These are phyloP conservation scores for Menidia menidia DNA, from an alignment of 2,797 vertebrate genomes.

Conservation along the genomic window DNA sequence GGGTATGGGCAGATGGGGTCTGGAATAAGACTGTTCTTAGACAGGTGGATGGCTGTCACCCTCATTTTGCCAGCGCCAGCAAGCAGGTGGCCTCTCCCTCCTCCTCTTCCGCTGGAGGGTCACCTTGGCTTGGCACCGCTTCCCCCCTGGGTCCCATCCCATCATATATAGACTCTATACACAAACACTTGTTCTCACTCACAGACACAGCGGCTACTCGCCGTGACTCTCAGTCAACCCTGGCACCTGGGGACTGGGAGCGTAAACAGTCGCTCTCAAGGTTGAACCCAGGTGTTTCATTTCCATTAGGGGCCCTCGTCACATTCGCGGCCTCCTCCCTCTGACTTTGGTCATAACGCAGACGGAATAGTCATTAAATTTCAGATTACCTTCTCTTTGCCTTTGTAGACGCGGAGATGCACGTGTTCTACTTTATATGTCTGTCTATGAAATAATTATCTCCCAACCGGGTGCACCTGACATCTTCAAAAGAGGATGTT, in stretches of 20 bases:
- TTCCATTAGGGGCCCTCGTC: slow-evolving; percentile 77
- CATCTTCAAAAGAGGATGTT: slow-evolving; percentile 80
- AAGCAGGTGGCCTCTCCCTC: slow-evolving; percentile 83
- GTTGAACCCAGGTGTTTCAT: slow-evolving; percentile 83
- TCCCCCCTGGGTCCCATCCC: slow-evolving; percentile 69
- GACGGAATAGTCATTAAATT: slow-evolving; percentile 74
- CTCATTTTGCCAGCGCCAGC: slow-evolving; percentile 70
- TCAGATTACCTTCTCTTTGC: slow-evolving; percentile 73
- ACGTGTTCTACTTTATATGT: slow-evolving; percentile 70
- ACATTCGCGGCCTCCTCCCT: slow-evolving; percentile 63
- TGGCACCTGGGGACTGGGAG: slow-evolving; percentile 72
- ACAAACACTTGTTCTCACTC: slow-evolving; percentile 39
- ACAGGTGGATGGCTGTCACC: slow-evolving; percentile 88
- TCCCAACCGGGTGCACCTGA: slow-evolving; percentile 67
- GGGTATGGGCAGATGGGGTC: slow-evolving; percentile 81
- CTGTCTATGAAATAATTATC: slow-evolving; percentile 79
- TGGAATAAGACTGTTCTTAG: slow-evolving; percentile 70
- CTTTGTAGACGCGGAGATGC: slow-evolving; percentile 73
- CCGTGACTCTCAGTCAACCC: slow-evolving; percentile 66
- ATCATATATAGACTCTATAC: slow-evolving; percentile 69
- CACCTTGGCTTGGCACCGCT: slow-evolving; percentile 79
- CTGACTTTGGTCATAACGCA: slow-evolving; percentile 75
- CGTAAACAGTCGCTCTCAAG: slow-evolving; percentile 76
- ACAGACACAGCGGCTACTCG: slow-evolving; percentile 48
- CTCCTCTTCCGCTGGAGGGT: slow-evolving; percentile 68